Conservation (phyloP, 2,113 vertebrate species). For the Platanista minor region DNA sequence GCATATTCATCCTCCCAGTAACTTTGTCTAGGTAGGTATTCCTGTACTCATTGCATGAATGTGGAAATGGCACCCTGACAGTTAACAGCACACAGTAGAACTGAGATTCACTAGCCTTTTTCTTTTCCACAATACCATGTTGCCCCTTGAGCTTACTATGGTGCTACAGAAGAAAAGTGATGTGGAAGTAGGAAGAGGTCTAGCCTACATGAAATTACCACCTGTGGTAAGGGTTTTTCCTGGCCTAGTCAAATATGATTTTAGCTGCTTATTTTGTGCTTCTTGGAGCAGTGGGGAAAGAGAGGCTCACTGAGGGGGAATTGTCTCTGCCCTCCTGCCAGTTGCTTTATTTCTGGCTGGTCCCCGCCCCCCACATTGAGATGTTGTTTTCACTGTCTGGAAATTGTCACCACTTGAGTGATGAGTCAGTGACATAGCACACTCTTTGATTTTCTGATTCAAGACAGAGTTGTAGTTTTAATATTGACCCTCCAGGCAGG, state of each 20-base stretch:
- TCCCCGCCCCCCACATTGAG: not conserved
- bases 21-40: not conserved
- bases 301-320: not conserved
- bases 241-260: not conserved
- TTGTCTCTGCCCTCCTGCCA: not conserved
- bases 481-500: not conserved
- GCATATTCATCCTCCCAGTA: not conserved
- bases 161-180: not conserved
- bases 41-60: not conserved
- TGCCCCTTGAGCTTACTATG: not conserved
- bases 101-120: not conserved
- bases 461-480: not conserved
- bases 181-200: not conserved
- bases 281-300: not conserved
- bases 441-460: constrained; percentile 38
- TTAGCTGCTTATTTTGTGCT: not conserved
- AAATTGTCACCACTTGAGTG: constrained; percentile 4
- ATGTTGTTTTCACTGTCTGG: constrained; percentile 21
- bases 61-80: not conserved
- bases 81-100: not conserved
- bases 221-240: not conserved
- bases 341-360: not conserved
- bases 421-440: constrained; percentile 55
- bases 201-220: not conserved
- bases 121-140: not conserved